These are phyloP conservation scores for Lasioglossum zephyrum DNA, from an alignment of 2,888 invertebrate genomes.

Conservation along the genomic window DNA sequence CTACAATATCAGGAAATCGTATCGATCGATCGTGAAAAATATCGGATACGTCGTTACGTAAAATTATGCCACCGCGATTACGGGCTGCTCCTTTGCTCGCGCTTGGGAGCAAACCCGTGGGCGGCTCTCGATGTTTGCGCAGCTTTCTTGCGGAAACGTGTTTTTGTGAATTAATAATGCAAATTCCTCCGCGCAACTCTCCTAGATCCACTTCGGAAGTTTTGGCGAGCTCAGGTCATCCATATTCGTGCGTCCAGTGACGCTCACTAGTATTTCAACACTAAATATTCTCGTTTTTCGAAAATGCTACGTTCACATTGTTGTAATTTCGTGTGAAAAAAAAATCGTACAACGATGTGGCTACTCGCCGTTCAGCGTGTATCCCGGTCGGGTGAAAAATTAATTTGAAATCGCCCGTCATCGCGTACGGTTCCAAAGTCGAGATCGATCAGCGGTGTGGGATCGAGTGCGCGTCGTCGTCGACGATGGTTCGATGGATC, in stretches of 20 bases:
- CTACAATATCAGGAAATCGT: conserved; percentile 1
- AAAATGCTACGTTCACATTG: background rate
- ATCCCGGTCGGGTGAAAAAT: background rate
- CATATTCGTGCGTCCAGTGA: background rate
- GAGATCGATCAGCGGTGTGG: background rate
- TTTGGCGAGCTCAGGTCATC: background rate
- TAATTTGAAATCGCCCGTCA: background rate
- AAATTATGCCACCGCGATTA: conserved; percentile 39
- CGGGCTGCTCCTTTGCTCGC: conserved; percentile 33
- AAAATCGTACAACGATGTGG: background rate
- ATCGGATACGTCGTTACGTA: conserved; percentile 29
- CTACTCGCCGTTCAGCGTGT: background rate
- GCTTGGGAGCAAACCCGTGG: conserved; percentile 10
- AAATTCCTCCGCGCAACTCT: background rate
- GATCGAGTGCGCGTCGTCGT: background rate
- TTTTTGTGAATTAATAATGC: conserved; percentile 31
- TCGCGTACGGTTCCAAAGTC: background rate
- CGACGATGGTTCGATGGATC: background rate
- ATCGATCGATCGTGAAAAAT: conserved; percentile 29
- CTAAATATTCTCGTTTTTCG: background rate
- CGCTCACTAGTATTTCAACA: background rate
- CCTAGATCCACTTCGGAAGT: background rate
- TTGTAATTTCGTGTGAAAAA: background rate
- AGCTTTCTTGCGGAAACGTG: conserved; percentile 13
- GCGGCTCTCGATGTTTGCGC: conserved; percentile 23